phyloP scores from a whole-genome alignment of 2,797 vertebrate species.

The Eutrigla gurnardus region DNA sequence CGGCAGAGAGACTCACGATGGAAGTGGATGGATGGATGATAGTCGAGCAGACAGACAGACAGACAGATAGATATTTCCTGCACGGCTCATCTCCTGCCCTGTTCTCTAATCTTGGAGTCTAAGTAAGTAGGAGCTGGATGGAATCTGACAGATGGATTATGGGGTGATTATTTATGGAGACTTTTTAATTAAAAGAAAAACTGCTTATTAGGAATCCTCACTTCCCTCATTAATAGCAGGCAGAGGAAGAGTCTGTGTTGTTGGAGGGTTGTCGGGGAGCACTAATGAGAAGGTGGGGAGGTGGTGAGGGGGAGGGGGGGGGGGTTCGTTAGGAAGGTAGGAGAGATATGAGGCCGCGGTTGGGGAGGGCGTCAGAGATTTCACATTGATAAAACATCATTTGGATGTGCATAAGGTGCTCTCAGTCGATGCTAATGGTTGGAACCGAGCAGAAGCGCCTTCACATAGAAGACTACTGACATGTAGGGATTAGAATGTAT shows the following conservation, averaged over 20 bases:
- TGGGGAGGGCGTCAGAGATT: conserved; percentile 31
- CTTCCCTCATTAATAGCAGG: conserved; percentile 84
- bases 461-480: neutral
- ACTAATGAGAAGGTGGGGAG: conserved; percentile 77
- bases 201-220: conserved; percentile 86
- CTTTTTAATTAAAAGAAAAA: conserved; percentile 89
- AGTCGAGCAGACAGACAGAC: conserved; percentile 22
- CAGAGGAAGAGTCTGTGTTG: conserved; percentile 77
- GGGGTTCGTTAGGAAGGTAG: conserved; percentile 28
- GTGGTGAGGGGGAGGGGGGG: neutral
- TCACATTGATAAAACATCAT: conserved; percentile 33
- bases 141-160: conserved; percentile 86
- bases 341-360: conserved; percentile 31
- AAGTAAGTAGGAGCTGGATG: conserved; percentile 82
- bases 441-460: neutral
- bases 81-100: conserved; percentile 45
- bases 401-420: neutral
- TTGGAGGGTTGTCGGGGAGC: conserved; percentile 77
- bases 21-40: conserved; percentile 31
- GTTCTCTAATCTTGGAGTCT: conserved; percentile 66
- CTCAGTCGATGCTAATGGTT: conserved; percentile 12
- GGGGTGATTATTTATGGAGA: conserved; percentile 87
- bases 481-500: neutral
- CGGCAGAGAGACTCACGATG: conserved; percentile 44
- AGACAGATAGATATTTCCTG: conserved; percentile 11